A percentile compares a stretch with the other conserved stretches of the same genome.
Conservation (phyloP, 2,888 invertebrate genomes). For the Ptilodon capucinus region DNA sequence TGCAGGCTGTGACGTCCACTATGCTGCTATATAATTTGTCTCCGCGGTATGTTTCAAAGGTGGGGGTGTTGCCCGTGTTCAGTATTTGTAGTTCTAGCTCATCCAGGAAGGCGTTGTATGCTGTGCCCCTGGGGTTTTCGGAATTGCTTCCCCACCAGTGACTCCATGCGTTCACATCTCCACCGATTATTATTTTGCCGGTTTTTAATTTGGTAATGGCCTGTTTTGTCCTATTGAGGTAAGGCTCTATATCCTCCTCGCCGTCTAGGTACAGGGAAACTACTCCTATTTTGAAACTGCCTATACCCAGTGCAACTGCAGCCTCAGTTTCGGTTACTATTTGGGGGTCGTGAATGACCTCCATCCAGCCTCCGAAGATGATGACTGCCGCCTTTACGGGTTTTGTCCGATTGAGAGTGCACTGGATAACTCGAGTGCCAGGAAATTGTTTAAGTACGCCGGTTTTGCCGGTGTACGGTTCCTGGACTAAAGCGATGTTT, state of each 20-base stretch:
- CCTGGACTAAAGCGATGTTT: slow-evolving; percentile 28
- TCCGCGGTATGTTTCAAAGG: slow-evolving; percentile 16
- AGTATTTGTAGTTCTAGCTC: slow-evolving; percentile 20
- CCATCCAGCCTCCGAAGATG: slow-evolving; percentile 15
- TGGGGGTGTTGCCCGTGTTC: slow-evolving; percentile 17
- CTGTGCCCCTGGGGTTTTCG: slow-evolving; percentile 19
- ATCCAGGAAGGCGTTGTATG: slow-evolving; percentile 12
- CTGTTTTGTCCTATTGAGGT: not conserved
- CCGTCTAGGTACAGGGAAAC: slow-evolving; percentile 27
- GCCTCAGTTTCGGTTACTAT: slow-evolving; percentile 26
- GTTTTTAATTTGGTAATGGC: not conserved
- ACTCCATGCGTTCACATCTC: no score
- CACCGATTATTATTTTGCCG: slow-evolving; percentile 1
- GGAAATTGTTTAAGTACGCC: slow-evolving; percentile 18
- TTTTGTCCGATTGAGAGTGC: slow-evolving; percentile 21
- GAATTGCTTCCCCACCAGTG: slow-evolving; percentile 11
- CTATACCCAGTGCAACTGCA: slow-evolving; percentile 12
- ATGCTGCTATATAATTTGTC: slow-evolving; percentile 9
- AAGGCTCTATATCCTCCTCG: slow-evolving; percentile 7
- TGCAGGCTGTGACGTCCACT: slow-evolving; percentile 24
- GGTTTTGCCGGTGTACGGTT: slow-evolving; percentile 30
- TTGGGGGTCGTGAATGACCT: slow-evolving; percentile 21
- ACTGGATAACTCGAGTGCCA: slow-evolving; percentile 24
- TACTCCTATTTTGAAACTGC: slow-evolving; percentile 9
- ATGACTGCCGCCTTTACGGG: slow-evolving; percentile 28